Conservation (phyloP, 2,797 vertebrate genomes). For the Channa striata region DNA sequence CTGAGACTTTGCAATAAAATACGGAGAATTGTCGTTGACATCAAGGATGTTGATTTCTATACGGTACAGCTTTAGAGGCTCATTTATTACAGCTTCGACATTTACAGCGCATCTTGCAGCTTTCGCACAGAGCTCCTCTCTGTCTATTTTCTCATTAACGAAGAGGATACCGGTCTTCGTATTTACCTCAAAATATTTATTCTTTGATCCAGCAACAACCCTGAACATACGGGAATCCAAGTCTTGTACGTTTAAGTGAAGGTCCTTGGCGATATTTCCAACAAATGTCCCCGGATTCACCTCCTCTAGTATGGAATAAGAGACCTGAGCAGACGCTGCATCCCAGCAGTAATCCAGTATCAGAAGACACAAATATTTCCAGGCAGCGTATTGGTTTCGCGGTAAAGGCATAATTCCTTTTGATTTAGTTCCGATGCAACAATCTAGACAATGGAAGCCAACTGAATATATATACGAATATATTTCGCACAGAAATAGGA, state of each 20-base stretch:
- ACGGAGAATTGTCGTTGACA: conserved; percentile 77
- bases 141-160: conserved; percentile 76
- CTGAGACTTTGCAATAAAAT: conserved; percentile 63
- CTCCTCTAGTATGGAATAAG: conserved; percentile 81
- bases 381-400: background rate
- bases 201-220: conserved; percentile 72
- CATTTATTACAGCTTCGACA: conserved; percentile 85
- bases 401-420: conserved; percentile 41
- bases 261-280: conserved; percentile 81
- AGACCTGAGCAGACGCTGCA: conserved; percentile 69
- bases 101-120: conserved; percentile 65
- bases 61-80: conserved; percentile 82
- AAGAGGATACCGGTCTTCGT: conserved; percentile 74
- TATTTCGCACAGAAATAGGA: no score
- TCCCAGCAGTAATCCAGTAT: conserved; percentile 52
- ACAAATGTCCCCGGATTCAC: conserved; percentile 72
- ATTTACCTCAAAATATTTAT: conserved; percentile 80
- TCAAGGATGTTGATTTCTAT: conserved; percentile 78
- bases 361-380: conserved; percentile 45
- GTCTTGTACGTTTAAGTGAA: conserved; percentile 72
- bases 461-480: no score
- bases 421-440: no score
- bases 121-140: conserved; percentile 77
- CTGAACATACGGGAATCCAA: conserved; percentile 79
- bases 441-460: no score